Evolutionary conservation across 2,113 vertebrate species (phyloP).

Genomic region (Macrotis lagotis): DNA sequence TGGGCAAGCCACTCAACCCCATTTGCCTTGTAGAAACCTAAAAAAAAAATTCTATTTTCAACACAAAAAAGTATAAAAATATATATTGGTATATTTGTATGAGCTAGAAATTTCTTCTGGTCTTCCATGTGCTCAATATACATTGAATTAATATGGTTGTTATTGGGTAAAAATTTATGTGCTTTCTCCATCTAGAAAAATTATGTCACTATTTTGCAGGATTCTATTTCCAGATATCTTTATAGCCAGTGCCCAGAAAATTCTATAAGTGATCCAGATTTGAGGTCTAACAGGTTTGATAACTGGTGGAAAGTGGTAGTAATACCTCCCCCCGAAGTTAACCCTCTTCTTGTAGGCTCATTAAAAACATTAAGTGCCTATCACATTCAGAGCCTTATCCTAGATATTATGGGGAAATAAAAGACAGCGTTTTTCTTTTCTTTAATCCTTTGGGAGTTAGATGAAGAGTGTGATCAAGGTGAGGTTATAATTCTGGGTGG

Average conservation of each 20-base stretch:
- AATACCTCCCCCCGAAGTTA: background rate
- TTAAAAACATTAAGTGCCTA: background rate
- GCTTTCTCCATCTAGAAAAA: background rate
- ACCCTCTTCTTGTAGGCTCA: background rate
- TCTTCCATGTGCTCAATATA: background rate
- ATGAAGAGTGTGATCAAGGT: background rate
- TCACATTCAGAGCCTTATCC: background rate
- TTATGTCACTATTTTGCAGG: background rate
- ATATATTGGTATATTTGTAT: background rate
- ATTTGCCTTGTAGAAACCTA: too few species aligned
- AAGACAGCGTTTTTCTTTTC: background rate
- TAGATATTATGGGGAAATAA: background rate
- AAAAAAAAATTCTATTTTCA: background rate
- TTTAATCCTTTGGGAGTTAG: background rate
- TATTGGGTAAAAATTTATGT: background rate
- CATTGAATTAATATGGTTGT: background rate
- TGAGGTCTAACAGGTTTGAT: background rate
- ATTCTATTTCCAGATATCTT: background rate
- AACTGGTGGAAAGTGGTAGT: background rate
- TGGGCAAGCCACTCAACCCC: too few species aligned
- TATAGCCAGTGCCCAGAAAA: background rate
- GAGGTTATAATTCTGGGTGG: background rate
- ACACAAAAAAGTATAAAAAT: background rate
- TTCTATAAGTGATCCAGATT: background rate
- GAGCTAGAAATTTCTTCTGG: background rate